Conservation (phyloP, 2,888 invertebrate species). For the Heteromurus nitidus region DNA sequence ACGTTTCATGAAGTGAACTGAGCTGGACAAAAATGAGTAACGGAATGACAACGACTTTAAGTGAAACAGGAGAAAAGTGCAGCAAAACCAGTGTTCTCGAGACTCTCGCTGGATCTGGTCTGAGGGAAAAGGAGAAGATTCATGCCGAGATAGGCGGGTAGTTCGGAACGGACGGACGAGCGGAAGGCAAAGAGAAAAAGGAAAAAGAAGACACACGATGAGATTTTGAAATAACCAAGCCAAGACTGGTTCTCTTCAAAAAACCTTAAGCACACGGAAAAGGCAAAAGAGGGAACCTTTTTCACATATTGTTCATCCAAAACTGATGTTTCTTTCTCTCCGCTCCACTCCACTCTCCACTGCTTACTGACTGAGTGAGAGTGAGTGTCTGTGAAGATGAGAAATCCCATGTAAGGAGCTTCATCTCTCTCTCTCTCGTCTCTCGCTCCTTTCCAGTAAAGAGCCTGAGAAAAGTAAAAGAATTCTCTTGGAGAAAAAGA, state of each 20-base stretch:
- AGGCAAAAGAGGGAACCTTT: conserved; percentile 36
- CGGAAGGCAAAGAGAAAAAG: conserved; percentile 57
- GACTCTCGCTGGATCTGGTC: conserved; percentile 35
- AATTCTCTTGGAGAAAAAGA: conserved; percentile 51
- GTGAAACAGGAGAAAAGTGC: conserved; percentile 32
- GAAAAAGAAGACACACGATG: conserved; percentile 61
- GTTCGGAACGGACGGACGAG: conserved; percentile 68
- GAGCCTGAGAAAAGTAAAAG: conserved; percentile 14
- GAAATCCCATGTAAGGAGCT: no score
- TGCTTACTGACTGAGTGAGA: no score
- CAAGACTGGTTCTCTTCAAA: conserved; percentile 50
- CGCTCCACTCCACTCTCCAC: no score
- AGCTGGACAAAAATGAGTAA: conserved; percentile 66
- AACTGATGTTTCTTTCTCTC: conserved; percentile 37
- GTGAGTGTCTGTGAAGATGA: conserved; percentile 4
- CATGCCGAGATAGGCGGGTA: conserved; percentile 67
- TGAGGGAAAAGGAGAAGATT: conserved; percentile 59
- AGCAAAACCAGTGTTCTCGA: conserved; percentile 27
- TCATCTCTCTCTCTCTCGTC: no score
- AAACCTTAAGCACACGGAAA: conserved; percentile 12
- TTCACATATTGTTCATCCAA: conserved; percentile 53
- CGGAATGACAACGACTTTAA: conserved; percentile 51
- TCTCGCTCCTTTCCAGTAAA: neutral
- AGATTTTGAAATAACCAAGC: conserved; percentile 44
- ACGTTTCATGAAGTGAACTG: conserved; percentile 64